Evolutionary conservation across 2,797 vertebrate species (phyloP).

Genomic region (Danio tinwini): DNA sequence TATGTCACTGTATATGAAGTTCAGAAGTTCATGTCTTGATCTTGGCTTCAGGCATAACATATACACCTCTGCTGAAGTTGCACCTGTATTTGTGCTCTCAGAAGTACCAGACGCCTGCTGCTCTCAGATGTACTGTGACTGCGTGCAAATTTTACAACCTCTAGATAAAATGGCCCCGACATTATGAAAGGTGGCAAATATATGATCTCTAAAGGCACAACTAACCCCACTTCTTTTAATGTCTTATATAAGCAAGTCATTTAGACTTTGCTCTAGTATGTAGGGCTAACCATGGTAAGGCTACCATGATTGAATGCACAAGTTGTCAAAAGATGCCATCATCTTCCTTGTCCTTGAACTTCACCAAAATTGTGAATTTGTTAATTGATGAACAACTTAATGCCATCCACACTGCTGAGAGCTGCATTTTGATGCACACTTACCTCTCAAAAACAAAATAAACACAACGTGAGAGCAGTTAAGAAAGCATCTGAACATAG

Average conservation of each 20-base stretch:
- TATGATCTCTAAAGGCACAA: neutral
- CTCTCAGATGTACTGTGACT: neutral
- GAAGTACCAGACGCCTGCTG: neutral
- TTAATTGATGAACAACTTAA: no score
- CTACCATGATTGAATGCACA: neutral
- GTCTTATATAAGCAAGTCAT: constrained; percentile 18
- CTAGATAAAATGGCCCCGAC: neutral
- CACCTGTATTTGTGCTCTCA: neutral
- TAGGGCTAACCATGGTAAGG: neutral
- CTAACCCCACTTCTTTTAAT: constrained; percentile 1
- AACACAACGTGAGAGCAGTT: no score
- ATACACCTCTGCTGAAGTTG: neutral
- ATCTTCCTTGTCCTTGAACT: neutral
- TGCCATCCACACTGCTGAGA: no score
- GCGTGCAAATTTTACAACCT: neutral
- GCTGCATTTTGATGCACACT: no score
- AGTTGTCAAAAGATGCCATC: neutral
- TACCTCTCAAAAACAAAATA: no score
- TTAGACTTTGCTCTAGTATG: neutral
- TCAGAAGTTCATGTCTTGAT: neutral
- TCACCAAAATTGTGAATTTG: neutral
- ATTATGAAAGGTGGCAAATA: neutral
- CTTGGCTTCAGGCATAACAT: constrained; percentile 2
- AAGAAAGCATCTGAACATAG: no score
- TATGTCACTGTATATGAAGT: neutral